Evolutionary conservation across 2,888 invertebrate genomes (phyloP).

Genomic region (Abrostola tripartita): DNA sequence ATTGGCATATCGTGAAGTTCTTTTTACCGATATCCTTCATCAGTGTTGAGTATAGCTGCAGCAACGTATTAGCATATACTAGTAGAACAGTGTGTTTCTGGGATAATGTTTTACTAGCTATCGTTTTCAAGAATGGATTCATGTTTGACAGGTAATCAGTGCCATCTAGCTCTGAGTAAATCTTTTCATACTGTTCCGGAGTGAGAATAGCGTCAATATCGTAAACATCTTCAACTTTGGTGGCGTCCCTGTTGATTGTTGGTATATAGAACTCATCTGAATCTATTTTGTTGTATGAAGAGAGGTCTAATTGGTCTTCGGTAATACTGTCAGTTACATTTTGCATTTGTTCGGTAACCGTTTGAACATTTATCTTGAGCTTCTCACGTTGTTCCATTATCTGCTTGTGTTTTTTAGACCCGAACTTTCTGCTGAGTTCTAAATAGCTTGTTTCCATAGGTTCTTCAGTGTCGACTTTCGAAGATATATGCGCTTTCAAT

Average conservation of each 20-base stretch:
- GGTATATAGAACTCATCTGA: slow-evolving; percentile 83
- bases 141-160: slow-evolving; percentile 66
- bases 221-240: slow-evolving; percentile 81
- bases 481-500: slow-evolving; percentile 69
- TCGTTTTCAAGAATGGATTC: slow-evolving; percentile 63
- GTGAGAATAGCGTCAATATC: slow-evolving; percentile 79
- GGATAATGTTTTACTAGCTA: slow-evolving; percentile 58
- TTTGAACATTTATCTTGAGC: slow-evolving; percentile 87
- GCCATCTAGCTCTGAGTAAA: slow-evolving; percentile 68
- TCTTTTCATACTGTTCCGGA: slow-evolving; percentile 73
- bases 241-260: slow-evolving; percentile 83
- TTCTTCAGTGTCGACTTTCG: slow-evolving; percentile 56
- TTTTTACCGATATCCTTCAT: slow-evolving; percentile 70
- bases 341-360: slow-evolving; percentile 88
- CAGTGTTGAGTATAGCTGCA: slow-evolving; percentile 62
- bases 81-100: slow-evolving; percentile 66
- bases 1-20: slow-evolving; percentile 63
- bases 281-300: slow-evolving; percentile 71
- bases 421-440: slow-evolving; percentile 89
- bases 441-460: slow-evolving; percentile 68
- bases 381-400: slow-evolving; percentile 89
- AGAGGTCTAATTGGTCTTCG: slow-evolving; percentile 73
- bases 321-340: slow-evolving; percentile 80
- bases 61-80: slow-evolving; percentile 71
- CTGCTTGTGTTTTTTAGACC: slow-evolving; percentile 89